Evolutionary conservation across 2,888 invertebrate genomes (phyloP).

Genomic region (Cantharis rustica): DNA sequence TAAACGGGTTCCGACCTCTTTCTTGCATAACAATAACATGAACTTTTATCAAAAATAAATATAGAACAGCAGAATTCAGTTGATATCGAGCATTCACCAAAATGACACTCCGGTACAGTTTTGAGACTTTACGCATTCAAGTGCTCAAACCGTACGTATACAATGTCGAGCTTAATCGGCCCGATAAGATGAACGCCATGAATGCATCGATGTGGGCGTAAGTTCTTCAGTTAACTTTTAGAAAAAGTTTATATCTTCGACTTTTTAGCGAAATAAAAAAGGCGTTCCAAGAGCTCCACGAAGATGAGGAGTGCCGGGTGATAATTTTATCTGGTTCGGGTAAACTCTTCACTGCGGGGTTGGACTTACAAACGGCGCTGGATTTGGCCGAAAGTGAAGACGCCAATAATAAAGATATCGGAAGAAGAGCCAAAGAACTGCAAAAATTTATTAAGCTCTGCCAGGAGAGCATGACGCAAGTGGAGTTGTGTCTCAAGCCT

Average conservation of each 20-base stretch:
- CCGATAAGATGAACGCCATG: slow-evolving; percentile 85
- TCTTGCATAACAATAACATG: too few relatives aligned
- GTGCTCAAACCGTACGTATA: slow-evolving; percentile 75
- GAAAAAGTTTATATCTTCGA: not conserved
- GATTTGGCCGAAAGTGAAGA: not conserved
- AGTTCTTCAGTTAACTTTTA: slow-evolving; percentile 41
- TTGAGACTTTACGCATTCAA: slow-evolving; percentile 68
- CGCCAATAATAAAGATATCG: slow-evolving; percentile 73
- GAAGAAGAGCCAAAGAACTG: slow-evolving; percentile 74
- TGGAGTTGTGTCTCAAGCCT: slow-evolving; percentile 91
- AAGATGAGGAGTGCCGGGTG: slow-evolving; percentile 81
- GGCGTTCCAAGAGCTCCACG: slow-evolving; percentile 77
- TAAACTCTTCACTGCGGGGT: slow-evolving; percentile 84
- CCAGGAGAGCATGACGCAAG: slow-evolving; percentile 77
- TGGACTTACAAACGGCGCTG: slow-evolving; percentile 12
- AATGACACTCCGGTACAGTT: slow-evolving; percentile 50
- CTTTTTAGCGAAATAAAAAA: slow-evolving; percentile 75
- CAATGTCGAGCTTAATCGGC: slow-evolving; percentile 89
- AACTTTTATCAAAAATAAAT: too few relatives aligned
- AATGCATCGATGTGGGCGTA: slow-evolving; percentile 83
- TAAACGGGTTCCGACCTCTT: too few relatives aligned
- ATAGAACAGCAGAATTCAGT: too few relatives aligned
- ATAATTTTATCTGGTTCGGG: slow-evolving; percentile 89
- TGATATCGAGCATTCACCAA: not conserved
- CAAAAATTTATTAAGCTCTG: slow-evolving; percentile 66